Base-by-base conservation (phyloP, 2,888 invertebrate species). In the Temnothorax unifasciatus region DNA sequence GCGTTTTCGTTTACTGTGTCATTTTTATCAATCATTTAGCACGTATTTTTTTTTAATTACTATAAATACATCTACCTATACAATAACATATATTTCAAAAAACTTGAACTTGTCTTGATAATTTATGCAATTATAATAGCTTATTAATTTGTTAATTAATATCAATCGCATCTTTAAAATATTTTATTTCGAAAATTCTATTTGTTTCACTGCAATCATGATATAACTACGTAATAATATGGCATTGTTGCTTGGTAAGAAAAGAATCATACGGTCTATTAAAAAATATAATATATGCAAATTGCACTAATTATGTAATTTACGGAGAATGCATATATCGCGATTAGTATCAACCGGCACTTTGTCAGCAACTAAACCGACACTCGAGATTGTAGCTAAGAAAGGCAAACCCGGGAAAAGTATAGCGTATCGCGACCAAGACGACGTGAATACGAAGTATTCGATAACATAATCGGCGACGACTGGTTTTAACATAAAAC, bases 401-500 rank as follows among this genome's bases (percentile, higher is more conserved):
- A 64, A 18, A 44, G 50, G 29, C 59, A 50, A 59, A 74, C 21
- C 61, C 9, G 21, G n/a, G 44, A 41, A 25, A 57, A 13, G 15
- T n/a, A 41, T 41, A 54, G 18, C 25, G 69, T 71, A 41, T 59
- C 84, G 63, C 68, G 57, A 68, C 13, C 81, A n/a, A 29, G 57
- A 74, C 73, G 54, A 75, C 59, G n/a, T 18, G 59, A 47, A 50
- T 68, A 57, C 34, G 15, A 74, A 68, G 84, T 84, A 87, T 88
- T 85, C 86, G 85, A 84, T 91, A 86, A 91, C 92, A 86, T 71
- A 86, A 86, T 69, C 81, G 82, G 76, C 84, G 66, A 81, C 83
- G 86, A 88, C 90, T 81, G 87, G 90, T 90, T 90, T 90, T 89
- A 73, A 85, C 74, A 85, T 87, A 90, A 89, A 90, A 91, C 87